Evolutionary conservation across 1,140 invertebrate species (phyloP).

Genomic region (Drosophila pandora): DNA sequence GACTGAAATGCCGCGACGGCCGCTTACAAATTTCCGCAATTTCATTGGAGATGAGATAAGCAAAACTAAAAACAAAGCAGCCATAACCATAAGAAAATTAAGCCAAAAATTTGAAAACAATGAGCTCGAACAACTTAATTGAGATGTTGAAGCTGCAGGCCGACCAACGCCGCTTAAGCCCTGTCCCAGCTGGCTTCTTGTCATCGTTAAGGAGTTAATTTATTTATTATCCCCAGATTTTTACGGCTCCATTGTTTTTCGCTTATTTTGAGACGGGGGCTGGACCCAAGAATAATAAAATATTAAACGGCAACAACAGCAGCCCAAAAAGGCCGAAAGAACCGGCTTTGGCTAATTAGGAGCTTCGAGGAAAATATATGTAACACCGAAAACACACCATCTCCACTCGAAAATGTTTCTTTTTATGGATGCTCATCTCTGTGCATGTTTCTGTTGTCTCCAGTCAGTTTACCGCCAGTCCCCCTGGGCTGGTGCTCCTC

Average conservation of each 20-base stretch:
- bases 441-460: constrained; percentile 72
- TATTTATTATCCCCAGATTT: constrained; percentile 76
- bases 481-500: neutral
- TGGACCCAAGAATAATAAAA: constrained; percentile 51
- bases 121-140: constrained; percentile 75
- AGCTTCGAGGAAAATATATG: constrained; percentile 57
- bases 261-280: constrained; percentile 26
- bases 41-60: constrained; percentile 49
- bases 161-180: constrained; percentile 8
- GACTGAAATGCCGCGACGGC: constrained; percentile 34
- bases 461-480: neutral
- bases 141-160: constrained; percentile 61
- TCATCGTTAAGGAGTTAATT: constrained; percentile 80
- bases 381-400: constrained; percentile 41
- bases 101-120: constrained; percentile 74
- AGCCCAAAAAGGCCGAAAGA: constrained; percentile 30
- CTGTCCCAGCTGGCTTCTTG: constrained; percentile 45
- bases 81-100: constrained; percentile 75
- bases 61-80: constrained; percentile 29
- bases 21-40: constrained; percentile 69
- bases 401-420: constrained; percentile 53
- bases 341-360: constrained; percentile 61
- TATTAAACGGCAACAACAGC: constrained; percentile 40
- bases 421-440: constrained; percentile 64
- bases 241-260: constrained; percentile 71